phyloP scores from a whole-genome alignment of 2,797 vertebrate species.

The Babyrousa celebensis region DNA sequence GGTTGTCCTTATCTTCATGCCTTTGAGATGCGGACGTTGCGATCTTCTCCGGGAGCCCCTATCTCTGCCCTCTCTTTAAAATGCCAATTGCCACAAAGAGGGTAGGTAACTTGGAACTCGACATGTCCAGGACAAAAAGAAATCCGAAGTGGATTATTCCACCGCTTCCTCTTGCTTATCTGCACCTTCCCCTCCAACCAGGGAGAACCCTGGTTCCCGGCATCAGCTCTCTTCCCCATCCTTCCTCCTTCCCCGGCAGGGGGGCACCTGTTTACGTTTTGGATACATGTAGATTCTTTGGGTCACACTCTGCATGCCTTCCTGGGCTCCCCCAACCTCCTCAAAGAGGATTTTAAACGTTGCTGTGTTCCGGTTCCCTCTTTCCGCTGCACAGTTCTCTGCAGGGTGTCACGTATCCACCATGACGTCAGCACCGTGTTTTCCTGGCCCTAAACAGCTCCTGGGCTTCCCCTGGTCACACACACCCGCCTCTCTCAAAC shows the following conservation, averaged over 20 bases:
- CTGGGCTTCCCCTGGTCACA: neutral
- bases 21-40: too few species aligned
- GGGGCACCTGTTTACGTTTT: neutral
- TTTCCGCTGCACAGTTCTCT: neutral
- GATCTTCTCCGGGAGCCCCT: too few species aligned
- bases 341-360: too few species aligned
- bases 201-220: neutral
- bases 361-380: neutral
- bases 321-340: neutral
- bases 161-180: neutral
- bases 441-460: neutral
- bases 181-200: neutral
- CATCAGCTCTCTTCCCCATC: neutral
- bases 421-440: neutral
- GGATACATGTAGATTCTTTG: neutral
- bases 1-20: too few species aligned
- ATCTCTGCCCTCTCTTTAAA: too few species aligned
- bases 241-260: too few species aligned
- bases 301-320: neutral
- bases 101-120: neutral
- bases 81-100: neutral
- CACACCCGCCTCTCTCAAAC: neutral
- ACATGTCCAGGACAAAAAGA: neutral
- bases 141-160: neutral
- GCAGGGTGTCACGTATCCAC: neutral